phyloP scores from a whole-genome alignment of 2,888 invertebrate species.

The Apodemia duryi region DNA sequence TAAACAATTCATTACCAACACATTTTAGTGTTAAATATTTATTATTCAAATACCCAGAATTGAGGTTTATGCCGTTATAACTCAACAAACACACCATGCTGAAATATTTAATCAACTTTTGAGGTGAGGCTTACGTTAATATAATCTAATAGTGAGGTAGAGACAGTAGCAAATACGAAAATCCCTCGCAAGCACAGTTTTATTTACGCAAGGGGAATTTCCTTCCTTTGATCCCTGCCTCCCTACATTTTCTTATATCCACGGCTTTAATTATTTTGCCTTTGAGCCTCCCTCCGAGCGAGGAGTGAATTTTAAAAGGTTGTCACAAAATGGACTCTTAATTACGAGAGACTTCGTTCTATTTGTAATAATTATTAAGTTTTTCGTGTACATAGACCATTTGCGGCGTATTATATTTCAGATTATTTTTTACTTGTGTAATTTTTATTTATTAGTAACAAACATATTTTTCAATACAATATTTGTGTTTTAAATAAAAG shows the following conservation, averaged over 20 bases:
- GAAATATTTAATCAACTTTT: constrained; percentile 28
- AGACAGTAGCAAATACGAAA: constrained; percentile 42
- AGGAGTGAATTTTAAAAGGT: constrained; percentile 73
- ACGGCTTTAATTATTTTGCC: constrained; percentile 74
- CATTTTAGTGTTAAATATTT: constrained; percentile 20
- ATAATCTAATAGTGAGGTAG: constrained; percentile 28
- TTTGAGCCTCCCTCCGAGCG: constrained; percentile 60
- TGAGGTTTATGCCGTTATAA: constrained; percentile 8
- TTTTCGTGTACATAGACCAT: constrained; percentile 33
- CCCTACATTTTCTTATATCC: constrained; percentile 68
- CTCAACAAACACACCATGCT: background rate
- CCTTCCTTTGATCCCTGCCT: constrained; percentile 65
- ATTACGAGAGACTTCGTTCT: constrained; percentile 62
- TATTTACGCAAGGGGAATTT: constrained; percentile 62
- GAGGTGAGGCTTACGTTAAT: constrained; percentile 23
- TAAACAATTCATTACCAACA: constrained; percentile 21
- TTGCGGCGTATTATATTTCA: background rate
- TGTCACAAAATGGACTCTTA: constrained; percentile 74
- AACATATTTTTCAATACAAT: too few species aligned
- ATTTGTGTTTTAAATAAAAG: too few species aligned
- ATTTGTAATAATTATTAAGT: constrained; percentile 71
- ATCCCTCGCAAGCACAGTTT: constrained; percentile 52
- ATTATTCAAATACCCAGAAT: constrained; percentile 16
- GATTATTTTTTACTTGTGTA: background rate
- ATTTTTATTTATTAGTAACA: too few species aligned